phyloP scores from a whole-genome alignment of 2,888 invertebrate genomes.

The Sthenelais limicola region DNA sequence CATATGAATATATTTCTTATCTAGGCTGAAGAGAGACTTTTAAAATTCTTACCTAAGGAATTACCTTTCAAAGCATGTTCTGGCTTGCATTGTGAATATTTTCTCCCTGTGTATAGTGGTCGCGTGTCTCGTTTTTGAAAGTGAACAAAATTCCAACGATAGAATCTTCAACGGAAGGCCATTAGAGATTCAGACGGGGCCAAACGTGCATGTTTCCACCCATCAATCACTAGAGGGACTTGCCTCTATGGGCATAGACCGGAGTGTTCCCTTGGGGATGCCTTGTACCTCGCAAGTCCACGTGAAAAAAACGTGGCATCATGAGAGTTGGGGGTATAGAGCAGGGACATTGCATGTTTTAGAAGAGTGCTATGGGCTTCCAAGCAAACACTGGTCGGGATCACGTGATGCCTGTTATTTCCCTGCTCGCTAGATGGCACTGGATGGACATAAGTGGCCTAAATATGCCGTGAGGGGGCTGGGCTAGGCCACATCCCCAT shows the following conservation, averaged over 20 bases:
- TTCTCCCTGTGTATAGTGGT: slow-evolving; percentile 15
- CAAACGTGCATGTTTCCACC: slow-evolving; percentile 8
- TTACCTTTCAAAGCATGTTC: no score
- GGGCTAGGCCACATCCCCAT: background rate
- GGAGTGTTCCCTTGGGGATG: slow-evolving; percentile 8
- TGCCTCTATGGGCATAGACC: slow-evolving; percentile 22
- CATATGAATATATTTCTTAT: no score
- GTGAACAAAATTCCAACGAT: slow-evolving; percentile 33
- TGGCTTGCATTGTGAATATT: no score
- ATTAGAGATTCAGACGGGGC: slow-evolving; percentile 29
- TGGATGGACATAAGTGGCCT: no score
- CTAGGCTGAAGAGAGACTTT: no score
- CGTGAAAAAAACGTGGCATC: background rate
- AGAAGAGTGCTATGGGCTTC: background rate
- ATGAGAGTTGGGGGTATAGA: background rate
- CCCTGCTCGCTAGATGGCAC: background rate
- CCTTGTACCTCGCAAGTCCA: background rate
- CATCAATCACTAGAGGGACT: slow-evolving; percentile 28
- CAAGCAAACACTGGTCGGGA: no score
- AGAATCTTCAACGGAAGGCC: slow-evolving; percentile 22
- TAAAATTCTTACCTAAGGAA: no score
- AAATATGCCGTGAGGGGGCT: background rate
- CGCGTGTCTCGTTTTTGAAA: slow-evolving; percentile 15
- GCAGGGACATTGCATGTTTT: background rate
- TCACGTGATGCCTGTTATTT: background rate